Percentiles rank a stretch among this genome's conserved stretches.
Conservation (phyloP, 2,113 vertebrate species). For the Cheilinus undulatus region DNA sequence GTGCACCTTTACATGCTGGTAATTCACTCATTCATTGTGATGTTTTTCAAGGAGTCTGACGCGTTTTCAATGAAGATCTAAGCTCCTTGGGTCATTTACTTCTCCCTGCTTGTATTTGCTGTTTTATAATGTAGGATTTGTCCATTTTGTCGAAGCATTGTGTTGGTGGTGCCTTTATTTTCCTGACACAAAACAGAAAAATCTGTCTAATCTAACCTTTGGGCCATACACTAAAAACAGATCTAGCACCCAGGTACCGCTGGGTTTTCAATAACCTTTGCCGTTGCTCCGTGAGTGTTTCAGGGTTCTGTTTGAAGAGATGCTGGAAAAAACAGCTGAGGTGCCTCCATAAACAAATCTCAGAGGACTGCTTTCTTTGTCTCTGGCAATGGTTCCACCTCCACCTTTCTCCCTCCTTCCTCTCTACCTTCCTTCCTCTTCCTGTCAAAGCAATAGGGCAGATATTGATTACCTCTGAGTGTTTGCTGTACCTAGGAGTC, state of each 20-base stretch:
- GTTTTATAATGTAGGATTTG: constrained; percentile 9
- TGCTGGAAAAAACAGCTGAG: constrained; percentile 54
- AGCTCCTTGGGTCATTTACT: constrained; percentile 3
- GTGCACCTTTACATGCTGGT: no score
- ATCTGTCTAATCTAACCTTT: constrained; percentile 53
- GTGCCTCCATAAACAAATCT: constrained; percentile 52
- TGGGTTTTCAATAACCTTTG: constrained; percentile 68
- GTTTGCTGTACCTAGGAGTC: constrained; percentile 53
- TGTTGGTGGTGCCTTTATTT: constrained; percentile 24
- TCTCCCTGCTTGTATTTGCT: neutral
- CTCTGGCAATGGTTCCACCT: constrained; percentile 46
- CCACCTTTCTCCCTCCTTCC: constrained; percentile 41
- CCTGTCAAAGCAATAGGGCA: constrained; percentile 58
- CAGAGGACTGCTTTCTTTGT: constrained; percentile 44
- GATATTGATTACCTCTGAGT: constrained; percentile 69
- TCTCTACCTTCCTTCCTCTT: constrained; percentile 30
- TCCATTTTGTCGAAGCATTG: constrained; percentile 5
- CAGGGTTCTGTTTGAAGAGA: constrained; percentile 61
- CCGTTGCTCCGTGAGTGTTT: constrained; percentile 49
- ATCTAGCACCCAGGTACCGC: constrained; percentile 41
- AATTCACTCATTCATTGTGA: constrained; percentile 2
- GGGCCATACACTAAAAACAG: constrained; percentile 58
- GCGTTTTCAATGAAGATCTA: neutral
- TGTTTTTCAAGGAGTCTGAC: neutral
- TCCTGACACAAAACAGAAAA: constrained; percentile 36